Conservation (phyloP, 1,140 invertebrate genomes). For the Spodoptera frugiperda region DNA sequence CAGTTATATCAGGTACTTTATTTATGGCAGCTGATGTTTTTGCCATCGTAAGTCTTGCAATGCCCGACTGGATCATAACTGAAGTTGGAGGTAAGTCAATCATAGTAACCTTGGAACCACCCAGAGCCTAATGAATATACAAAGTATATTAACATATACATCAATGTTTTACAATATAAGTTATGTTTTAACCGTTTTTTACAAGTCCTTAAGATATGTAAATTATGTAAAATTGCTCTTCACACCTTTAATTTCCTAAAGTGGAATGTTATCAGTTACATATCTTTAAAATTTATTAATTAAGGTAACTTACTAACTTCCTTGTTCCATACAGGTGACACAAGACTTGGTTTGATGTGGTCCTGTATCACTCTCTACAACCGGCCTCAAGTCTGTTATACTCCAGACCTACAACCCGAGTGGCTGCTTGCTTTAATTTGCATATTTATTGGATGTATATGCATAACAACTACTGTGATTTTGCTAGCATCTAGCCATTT, state of each 20-base stretch:
- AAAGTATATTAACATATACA: no score
- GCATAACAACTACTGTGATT: constrained; percentile 96
- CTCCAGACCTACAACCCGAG: constrained; percentile 94
- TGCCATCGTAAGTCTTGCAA: constrained; percentile 96
- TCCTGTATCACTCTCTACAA: constrained; percentile 97
- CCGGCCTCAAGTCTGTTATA: constrained; percentile 94
- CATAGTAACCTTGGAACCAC: neutral
- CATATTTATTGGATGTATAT: constrained; percentile 97
- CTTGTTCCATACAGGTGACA: constrained; percentile 89
- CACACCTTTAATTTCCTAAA: neutral
- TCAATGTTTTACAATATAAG: no score
- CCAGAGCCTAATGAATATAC: no score
- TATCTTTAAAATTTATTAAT: neutral
- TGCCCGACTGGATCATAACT: constrained; percentile 98
- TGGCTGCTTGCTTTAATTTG: constrained; percentile 96
- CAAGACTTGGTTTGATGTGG: constrained; percentile 96
- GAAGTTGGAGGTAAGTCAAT: constrained; percentile 93
- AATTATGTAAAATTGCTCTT: no score
- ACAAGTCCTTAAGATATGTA: no score
- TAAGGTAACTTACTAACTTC: constrained; percentile 2
- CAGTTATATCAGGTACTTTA: constrained; percentile 95
- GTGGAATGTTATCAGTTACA: neutral
- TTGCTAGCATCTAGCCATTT: constrained; percentile 95
- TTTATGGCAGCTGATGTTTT: constrained; percentile 97
- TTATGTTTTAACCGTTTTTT: no score